Conservation (phyloP, 2,888 invertebrate genomes). For the Cheilosia scutellata region DNA sequence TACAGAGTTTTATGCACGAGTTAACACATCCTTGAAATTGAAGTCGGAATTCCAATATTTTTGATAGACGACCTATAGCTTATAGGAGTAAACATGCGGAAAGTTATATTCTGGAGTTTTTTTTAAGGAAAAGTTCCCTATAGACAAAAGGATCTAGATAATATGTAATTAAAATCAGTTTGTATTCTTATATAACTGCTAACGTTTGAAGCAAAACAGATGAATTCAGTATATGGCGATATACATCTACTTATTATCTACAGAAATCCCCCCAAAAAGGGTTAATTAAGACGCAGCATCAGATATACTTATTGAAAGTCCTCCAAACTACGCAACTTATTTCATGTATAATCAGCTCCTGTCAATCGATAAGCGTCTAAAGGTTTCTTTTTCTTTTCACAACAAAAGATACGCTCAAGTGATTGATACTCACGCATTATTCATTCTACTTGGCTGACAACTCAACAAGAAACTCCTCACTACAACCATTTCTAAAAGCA, state of each 20-base stretch:
- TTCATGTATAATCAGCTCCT: constrained; percentile 59
- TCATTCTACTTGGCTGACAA: constrained; percentile 59
- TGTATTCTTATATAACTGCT: neutral
- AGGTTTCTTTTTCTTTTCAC: constrained; percentile 28
- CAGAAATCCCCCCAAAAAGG: constrained; percentile 10
- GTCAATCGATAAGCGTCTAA: constrained; percentile 69
- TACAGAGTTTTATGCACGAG: too few relatives aligned
- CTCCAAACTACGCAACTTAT: constrained; percentile 38
- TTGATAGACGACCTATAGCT: too few relatives aligned
- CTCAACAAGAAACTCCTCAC: constrained; percentile 53
- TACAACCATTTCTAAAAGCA: constrained; percentile 37
- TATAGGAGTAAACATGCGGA: too few relatives aligned
- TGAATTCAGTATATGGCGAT: constrained; percentile 20
- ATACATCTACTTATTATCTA: neutral
- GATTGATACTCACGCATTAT: constrained; percentile 64
- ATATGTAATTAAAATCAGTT: constrained; percentile 22
- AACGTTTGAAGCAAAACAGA: constrained; percentile 6
- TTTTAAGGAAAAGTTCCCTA: neutral
- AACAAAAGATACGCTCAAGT: constrained; percentile 70
- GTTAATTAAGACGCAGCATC: constrained; percentile 50
- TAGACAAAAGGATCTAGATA: constrained; percentile 11
- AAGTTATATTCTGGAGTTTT: too few relatives aligned
- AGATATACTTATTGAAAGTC: constrained; percentile 13
- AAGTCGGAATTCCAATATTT: too few relatives aligned
- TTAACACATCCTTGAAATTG: too few relatives aligned